Evolutionary conservation across 1,140 invertebrate species (phyloP).

Genomic region (Saccostrea glomerata): DNA sequence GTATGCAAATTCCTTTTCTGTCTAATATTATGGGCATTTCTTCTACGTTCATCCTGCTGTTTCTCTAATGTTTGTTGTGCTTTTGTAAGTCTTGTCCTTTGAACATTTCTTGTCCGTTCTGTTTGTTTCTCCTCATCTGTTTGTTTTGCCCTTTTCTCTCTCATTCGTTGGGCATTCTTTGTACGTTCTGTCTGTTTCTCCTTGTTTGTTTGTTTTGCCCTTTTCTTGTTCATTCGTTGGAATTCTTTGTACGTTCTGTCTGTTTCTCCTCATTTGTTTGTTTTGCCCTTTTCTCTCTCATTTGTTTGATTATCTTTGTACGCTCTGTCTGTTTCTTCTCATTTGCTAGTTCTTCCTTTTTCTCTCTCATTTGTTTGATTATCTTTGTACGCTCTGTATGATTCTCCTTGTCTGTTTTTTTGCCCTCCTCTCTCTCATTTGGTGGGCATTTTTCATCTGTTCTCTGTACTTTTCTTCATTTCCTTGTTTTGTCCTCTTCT

Average conservation of each 20-base stretch:
- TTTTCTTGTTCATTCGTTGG: background rate
- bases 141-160: background rate
- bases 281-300: background rate
- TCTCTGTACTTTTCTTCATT: background rate
- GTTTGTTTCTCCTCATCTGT: background rate
- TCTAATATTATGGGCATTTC: background rate
- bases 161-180: background rate
- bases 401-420: background rate
- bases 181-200: background rate
- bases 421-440: slow-evolving; percentile 15
- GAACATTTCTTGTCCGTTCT: slow-evolving; percentile 4
- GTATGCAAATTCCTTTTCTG: background rate
- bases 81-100: background rate
- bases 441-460: background rate
- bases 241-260: background rate
- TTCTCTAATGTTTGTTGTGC: background rate
- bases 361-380: background rate
- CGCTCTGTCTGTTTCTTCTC: background rate
- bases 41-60: background rate
- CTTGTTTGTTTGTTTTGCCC: background rate
- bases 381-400: background rate
- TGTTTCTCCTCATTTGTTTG: background rate
- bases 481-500: background rate
- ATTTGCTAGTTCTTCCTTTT: background rate
- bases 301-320: background rate